A percentile compares a stretch with the other conserved stretches of the same genome.
Evolutionary conservation across 2,113 vertebrate genomes (phyloP).

Genomic region (Myxocyprinus asiaticus): DNA sequence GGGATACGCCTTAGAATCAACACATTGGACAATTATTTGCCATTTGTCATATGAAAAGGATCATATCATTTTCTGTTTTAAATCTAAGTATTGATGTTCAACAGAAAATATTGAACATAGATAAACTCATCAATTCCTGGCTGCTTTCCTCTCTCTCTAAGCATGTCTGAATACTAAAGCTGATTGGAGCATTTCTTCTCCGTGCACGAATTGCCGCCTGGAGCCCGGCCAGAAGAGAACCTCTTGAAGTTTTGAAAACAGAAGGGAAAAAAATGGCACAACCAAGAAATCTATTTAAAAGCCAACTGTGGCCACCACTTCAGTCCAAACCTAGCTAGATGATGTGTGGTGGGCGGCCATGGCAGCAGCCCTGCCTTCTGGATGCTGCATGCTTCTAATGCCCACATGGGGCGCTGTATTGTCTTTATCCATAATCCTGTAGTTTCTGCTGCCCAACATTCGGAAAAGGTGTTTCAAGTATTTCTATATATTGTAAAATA

Average conservation of each 20-base stretch:
- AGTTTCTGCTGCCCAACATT: conserved; percentile 82
- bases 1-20: too few relatives aligned
- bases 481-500: conserved; percentile 59
- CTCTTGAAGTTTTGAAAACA: conserved; percentile 82
- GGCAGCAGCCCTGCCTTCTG: conserved; percentile 85
- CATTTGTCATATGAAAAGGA: too few relatives aligned
- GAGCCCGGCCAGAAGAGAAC: conserved; percentile 85
- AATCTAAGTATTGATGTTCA: too few relatives aligned
- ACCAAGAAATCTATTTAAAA: conserved; percentile 59
- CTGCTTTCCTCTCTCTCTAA: conserved; percentile 34
- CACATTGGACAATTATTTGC: too few relatives aligned
- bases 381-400: conserved; percentile 95
- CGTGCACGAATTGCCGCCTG: conserved; percentile 85
- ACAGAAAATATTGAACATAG: neutral
- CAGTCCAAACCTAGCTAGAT: conserved; percentile 63
- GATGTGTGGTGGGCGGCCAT: conserved; percentile 62
- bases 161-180: conserved; percentile 78
- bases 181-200: conserved; percentile 88
- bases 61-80: too few relatives aligned
- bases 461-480: conserved; percentile 84
- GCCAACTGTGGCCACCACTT: conserved; percentile 72
- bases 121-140: neutral
- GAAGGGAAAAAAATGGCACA: conserved; percentile 71
- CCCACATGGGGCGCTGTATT: conserved; percentile 81
- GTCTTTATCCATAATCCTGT: conserved; percentile 82